Conservation (phyloP, 2,888 invertebrate species). For the Archips xylosteana region DNA sequence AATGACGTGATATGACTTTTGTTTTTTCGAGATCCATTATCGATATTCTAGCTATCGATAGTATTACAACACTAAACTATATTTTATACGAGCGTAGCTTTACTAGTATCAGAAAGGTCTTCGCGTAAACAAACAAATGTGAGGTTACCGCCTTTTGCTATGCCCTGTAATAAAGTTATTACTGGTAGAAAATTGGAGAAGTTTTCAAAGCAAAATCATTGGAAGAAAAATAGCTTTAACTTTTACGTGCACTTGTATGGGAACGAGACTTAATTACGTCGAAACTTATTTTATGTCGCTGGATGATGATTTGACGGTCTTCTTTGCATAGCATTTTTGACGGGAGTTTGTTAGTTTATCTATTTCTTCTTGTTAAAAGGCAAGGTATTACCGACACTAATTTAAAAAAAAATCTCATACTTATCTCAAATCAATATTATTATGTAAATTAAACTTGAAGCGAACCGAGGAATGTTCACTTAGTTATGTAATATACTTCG, state of each 20-base stretch:
- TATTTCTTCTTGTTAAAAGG: too few relatives aligned
- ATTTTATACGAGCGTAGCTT: conserved; percentile 26
- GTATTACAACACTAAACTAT: neutral
- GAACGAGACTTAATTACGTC: neutral
- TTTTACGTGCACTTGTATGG: neutral
- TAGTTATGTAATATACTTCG: too few relatives aligned
- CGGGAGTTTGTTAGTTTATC: too few relatives aligned
- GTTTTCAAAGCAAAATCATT: conserved; percentile 1
- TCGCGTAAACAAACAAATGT: conserved; percentile 36
- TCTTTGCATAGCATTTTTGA: too few relatives aligned
- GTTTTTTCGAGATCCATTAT: too few relatives aligned
- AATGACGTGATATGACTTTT: too few relatives aligned
- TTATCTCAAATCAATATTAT: too few relatives aligned
- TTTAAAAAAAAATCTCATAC: too few relatives aligned
- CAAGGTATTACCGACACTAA: too few relatives aligned
- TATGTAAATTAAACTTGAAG: too few relatives aligned
- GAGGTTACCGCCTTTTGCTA: conserved; percentile 6
- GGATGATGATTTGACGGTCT: neutral
- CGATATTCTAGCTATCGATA: too few relatives aligned
- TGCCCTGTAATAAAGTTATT: conserved; percentile 12
- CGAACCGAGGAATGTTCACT: too few relatives aligned
- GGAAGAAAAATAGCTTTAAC: neutral
- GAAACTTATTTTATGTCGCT: neutral
- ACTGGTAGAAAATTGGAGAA: neutral
- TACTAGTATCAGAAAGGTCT: conserved; percentile 33